phyloP scores from a whole-genome alignment of 2,113 vertebrate genomes.

The Cyphomyrus discorhynchus region DNA sequence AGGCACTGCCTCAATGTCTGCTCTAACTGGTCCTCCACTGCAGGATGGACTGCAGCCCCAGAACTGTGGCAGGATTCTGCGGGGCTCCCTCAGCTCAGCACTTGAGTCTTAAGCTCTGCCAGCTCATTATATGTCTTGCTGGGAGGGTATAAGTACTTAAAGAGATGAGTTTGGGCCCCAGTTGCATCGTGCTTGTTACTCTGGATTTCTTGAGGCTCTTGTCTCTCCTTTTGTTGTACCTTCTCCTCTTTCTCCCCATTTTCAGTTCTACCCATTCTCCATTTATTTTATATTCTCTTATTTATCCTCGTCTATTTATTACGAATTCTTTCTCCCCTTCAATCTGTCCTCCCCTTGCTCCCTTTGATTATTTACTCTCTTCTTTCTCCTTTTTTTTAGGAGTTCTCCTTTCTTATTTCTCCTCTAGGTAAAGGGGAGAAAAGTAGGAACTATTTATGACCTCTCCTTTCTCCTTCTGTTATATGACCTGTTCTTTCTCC shows the following conservation, averaged over 20 bases:
- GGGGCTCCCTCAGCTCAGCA: not conserved
- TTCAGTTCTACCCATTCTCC: not conserved
- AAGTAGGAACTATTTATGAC: not conserved
- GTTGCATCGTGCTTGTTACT: not conserved
- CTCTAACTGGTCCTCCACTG: not conserved
- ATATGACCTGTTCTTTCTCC: not conserved
- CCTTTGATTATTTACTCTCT: not conserved
- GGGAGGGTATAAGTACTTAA: not conserved
- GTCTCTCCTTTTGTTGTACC: not conserved
- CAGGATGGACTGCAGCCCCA: not conserved
- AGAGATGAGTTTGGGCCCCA: not conserved
- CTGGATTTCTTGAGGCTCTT: not conserved
- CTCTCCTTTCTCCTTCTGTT: not conserved
- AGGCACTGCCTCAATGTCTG: not conserved
- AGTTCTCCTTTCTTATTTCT: not conserved
- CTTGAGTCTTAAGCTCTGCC: not conserved
- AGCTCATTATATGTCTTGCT: constrained; percentile 6
- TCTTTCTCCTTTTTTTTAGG: not conserved
- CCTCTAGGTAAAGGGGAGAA: no score
- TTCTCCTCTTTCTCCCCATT: not conserved
- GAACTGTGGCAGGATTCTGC: not conserved
- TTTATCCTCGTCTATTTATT: not conserved
- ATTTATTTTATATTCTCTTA: not conserved
- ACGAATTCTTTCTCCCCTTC: no score
- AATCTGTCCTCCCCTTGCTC: no score